phyloP scores from a whole-genome alignment of 2,113 vertebrate genomes.

The Anhinga anhinga region DNA sequence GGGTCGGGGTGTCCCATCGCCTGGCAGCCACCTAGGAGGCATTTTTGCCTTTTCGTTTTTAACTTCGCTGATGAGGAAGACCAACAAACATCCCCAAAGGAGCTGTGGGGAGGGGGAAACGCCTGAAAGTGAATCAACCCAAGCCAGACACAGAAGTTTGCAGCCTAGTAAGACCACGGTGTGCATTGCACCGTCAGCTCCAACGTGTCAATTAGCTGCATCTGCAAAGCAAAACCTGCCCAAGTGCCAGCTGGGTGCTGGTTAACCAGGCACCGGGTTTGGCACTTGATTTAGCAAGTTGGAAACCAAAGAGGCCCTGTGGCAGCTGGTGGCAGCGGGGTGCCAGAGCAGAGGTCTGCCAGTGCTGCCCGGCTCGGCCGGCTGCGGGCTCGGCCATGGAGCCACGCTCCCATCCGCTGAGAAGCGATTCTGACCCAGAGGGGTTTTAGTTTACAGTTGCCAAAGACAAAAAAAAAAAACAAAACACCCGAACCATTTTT shows the following conservation, averaged over 20 bases:
- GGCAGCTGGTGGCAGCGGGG: neutral
- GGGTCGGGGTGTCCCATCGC: accelerated
- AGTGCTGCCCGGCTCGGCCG: accelerated
- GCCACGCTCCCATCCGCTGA: neutral
- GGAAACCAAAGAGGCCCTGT: neutral
- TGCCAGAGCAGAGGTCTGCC: neutral
- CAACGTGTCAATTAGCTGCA: neutral
- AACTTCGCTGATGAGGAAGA: neutral
- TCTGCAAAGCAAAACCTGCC: neutral
- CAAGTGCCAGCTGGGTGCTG: neutral
- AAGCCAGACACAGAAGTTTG: neutral
- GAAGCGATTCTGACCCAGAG: neutral
- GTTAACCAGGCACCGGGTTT: neutral
- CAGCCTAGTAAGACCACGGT: neutral
- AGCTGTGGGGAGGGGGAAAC: neutral
- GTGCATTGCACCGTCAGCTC: neutral
- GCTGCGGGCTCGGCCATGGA: neutral
- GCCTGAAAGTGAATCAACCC: neutral
- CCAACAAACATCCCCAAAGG: neutral
- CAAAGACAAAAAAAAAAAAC: neutral
- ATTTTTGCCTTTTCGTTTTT: neutral
- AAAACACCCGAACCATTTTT: neutral
- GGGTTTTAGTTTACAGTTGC: neutral
- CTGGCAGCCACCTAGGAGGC: neutral
- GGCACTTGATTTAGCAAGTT: neutral